A percentile compares a stretch with the other conserved stretches of the same genome.
Conservation (phyloP, 2,113 vertebrate species). For the Lanius collurio region DNA sequence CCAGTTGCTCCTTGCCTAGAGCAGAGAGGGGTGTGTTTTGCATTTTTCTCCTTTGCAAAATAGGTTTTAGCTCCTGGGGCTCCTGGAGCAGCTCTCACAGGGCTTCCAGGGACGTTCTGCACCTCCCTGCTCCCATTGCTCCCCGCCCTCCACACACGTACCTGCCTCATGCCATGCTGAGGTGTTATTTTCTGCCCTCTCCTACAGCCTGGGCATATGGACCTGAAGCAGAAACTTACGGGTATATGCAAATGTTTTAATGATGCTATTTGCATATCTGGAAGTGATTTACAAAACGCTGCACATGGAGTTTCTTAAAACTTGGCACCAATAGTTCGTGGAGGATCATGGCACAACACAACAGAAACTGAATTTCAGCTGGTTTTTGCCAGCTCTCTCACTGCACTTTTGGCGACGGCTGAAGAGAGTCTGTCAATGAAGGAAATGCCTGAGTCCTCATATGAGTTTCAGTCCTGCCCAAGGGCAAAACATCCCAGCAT, state of each 20-base stretch:
- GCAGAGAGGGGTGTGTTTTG: not conserved
- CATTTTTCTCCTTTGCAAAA: not conserved
- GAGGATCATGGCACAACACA: slow-evolving; percentile 60
- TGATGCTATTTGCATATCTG: slow-evolving; percentile 68
- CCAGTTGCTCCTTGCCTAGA: not conserved
- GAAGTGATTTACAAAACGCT: slow-evolving; percentile 63
- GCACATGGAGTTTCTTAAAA: slow-evolving; percentile 67
- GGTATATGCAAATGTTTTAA: slow-evolving; percentile 67
- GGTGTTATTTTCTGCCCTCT: slow-evolving; percentile 36
- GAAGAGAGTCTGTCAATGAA: slow-evolving; percentile 52
- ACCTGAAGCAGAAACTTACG: slow-evolving; percentile 38
- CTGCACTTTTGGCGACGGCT: slow-evolving; percentile 23
- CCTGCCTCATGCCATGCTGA: not conserved
- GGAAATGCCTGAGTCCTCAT: not conserved
- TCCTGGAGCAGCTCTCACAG: not conserved
- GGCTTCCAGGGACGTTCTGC: not conserved
- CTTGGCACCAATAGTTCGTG: slow-evolving; percentile 49
- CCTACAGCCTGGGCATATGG: slow-evolving; percentile 58
- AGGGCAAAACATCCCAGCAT: slow-evolving; percentile 25
- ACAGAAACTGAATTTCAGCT: slow-evolving; percentile 57
- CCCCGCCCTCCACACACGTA: accelerated
- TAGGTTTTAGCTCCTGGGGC: not conserved
- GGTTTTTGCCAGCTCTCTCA: slow-evolving; percentile 56
- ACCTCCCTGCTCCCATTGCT: not conserved
- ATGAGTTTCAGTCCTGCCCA: slow-evolving; percentile 31